Conservation (phyloP, 2,888 invertebrate species). For the Ophion ellenae region DNA sequence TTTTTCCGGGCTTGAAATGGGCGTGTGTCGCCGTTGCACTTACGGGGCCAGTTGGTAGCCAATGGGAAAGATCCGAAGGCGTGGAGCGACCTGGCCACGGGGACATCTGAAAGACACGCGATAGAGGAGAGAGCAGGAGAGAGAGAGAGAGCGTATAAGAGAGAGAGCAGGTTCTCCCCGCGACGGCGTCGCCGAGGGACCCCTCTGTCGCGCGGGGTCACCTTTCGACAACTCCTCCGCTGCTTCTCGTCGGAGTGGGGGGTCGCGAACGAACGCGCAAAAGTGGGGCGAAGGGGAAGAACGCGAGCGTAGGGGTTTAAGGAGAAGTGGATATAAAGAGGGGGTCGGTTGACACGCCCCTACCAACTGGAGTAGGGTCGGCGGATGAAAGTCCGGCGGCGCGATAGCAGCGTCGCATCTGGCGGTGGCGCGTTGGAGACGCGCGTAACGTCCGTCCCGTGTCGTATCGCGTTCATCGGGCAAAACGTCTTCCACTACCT, state of each 20-base stretch:
- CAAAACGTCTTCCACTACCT: not conserved
- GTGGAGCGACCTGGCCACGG: conserved; percentile 65
- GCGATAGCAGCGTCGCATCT: conserved; percentile 63
- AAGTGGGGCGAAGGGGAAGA: conserved; percentile 69
- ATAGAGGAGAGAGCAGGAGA: conserved; percentile 22
- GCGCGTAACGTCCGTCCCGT: conserved; percentile 48
- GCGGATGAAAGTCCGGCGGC: conserved; percentile 60
- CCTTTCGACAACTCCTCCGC: conserved; percentile 60
- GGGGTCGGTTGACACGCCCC: conserved; percentile 75
- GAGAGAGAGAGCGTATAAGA: conserved; percentile 24
- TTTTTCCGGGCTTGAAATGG: conserved; percentile 65
- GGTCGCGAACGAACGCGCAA: conserved; percentile 40
- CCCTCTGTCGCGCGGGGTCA: conserved; percentile 73
- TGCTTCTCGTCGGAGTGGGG: conserved; percentile 42
- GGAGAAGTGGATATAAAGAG: conserved; percentile 75
- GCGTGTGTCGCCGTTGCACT: conserved; percentile 67
- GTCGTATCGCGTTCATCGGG: conserved; percentile 13
- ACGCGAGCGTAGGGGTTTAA: conserved; percentile 72
- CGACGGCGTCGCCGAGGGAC: conserved; percentile 67
- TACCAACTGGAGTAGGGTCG: conserved; percentile 56
- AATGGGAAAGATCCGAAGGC: conserved; percentile 69
- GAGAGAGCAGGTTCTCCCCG: conserved; percentile 58
- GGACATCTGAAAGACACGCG: conserved; percentile 63
- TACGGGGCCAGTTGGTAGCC: conserved; percentile 68
- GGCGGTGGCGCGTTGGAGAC: conserved; percentile 59